phyloP scores from a whole-genome alignment of 2,797 vertebrate species.

The Synanceia verrucosa region DNA sequence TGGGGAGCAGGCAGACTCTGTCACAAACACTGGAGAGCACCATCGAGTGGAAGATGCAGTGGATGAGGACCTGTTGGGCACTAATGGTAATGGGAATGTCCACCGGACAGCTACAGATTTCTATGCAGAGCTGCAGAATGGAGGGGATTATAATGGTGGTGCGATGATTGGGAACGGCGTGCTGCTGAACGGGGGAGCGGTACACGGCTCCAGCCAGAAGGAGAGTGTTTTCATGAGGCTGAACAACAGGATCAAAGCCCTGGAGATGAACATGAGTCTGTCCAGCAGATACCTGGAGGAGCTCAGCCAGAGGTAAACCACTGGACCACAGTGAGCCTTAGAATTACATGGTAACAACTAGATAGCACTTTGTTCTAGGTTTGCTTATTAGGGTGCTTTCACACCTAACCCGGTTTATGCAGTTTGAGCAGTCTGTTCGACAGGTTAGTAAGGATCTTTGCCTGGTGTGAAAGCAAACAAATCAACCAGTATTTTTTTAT shows the following conservation, averaged over 20 bases:
- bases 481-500: too few species aligned
- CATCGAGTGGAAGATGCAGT: slow-evolving; percentile 79
- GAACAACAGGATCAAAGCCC: slow-evolving; percentile 97
- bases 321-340: neutral
- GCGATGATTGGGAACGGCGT: slow-evolving; percentile 73
- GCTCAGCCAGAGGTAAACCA: slow-evolving; percentile 92
- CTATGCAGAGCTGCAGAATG: slow-evolving; percentile 96
- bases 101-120: slow-evolving; percentile 94
- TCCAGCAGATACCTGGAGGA: slow-evolving; percentile 98
- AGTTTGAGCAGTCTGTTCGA: too few species aligned
- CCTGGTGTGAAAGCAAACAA: too few species aligned
- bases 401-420: too few species aligned
- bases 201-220: slow-evolving; percentile 97
- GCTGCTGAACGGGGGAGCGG: slow-evolving; percentile 76
- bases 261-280: slow-evolving; percentile 99
- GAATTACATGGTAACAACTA: neutral
- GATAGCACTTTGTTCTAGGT: neutral
- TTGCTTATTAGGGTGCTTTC: too few species aligned
- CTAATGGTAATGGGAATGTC: slow-evolving; percentile 72
- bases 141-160: slow-evolving; percentile 86
- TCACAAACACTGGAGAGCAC: slow-evolving; percentile 42
- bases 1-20: slow-evolving; percentile 49
- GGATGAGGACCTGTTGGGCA: slow-evolving; percentile 86
- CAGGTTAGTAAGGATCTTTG: too few species aligned
- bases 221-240: slow-evolving; percentile 99